Evolutionary conservation across 2,888 invertebrate species (phyloP), one percentile per base, ranked within the genome.

Genomic region (Scaptomyza tumidula): DNA sequence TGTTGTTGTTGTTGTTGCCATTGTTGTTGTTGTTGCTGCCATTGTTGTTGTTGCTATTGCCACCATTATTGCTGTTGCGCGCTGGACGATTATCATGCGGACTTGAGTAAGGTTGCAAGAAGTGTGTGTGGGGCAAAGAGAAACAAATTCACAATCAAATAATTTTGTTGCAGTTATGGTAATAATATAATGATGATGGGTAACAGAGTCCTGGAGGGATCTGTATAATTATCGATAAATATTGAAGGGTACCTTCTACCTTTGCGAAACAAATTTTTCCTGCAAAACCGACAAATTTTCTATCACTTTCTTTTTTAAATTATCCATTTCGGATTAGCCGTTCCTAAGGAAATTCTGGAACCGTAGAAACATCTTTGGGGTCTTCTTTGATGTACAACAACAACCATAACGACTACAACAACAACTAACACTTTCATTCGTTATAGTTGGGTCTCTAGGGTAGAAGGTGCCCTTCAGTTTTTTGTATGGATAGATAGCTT

Each of bases 81-180:
- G 90, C 81, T 72, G 91, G 91, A 70, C 90, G 88, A 86, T 89
- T 91, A 84, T 91, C 91, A 71, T 91, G 91, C 71, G 91, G 91
- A 89, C 91, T 92, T 39, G 39, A 39, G 2, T 41, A 10, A 41
- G 41, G 9, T 16, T 16, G 16, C 16, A 41, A 41, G 10, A 10
- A 41, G 9, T 16, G 78, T 77, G 9, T 16, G 78, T 77, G 76
- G 56, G 45, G 43, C 13, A 55, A 57, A 62, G 55, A 45, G 43
- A 70, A 44, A 71, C 68, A 50, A 76, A 59, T 53, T 33, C 39
- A 39, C 39, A 50, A 75, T 62, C 33, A 58, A 76, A 37, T n/a
- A 29, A 53, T 19, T 6, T 37, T 14, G n/a, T 50, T 4, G 2
- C 5, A 10, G 3, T 11, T 31, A 29, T 43, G 29, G 2, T 50